These are phyloP conservation scores for Drosophila incognita DNA, from an alignment of 2,888 invertebrate genomes.

Conservation along the genomic window DNA sequence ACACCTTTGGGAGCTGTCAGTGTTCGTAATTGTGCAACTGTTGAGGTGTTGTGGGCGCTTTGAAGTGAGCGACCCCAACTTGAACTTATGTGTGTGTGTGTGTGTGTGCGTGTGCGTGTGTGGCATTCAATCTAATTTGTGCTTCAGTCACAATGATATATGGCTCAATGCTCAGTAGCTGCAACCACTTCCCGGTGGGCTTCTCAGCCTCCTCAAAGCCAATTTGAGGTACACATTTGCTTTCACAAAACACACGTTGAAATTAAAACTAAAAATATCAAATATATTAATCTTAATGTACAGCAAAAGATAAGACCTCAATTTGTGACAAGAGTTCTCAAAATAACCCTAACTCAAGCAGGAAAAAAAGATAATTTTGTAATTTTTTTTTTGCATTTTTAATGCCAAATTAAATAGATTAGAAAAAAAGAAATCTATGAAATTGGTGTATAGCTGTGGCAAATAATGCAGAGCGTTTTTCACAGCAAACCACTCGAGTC, in stretches of 20 bases:
- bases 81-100: conserved; percentile 11
- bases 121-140: conserved; percentile 45
- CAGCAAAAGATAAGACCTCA: background rate
- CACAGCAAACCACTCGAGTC: conserved; percentile 31
- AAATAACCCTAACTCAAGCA: too few species aligned
- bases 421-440: too few species aligned
- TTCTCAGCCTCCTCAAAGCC: background rate
- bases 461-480: background rate
- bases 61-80: conserved; percentile 28
- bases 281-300: background rate
- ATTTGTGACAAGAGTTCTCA: background rate
- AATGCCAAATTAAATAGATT: background rate
- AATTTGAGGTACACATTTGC: background rate
- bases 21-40: conserved; percentile 59
- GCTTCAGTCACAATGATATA: conserved; percentile 32
- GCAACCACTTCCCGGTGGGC: conserved; percentile 28
- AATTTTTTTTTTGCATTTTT: background rate
- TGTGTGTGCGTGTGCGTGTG: conserved; percentile 15
- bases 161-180: conserved; percentile 14
- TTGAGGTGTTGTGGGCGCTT: conserved; percentile 41
- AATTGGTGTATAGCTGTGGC: background rate
- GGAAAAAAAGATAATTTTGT: too few species aligned
- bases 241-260: background rate
- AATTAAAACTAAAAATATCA: background rate
- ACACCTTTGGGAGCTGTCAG: conserved; percentile 63